phyloP scores from a whole-genome alignment of 2,797 vertebrate species.

The Pagetopsis macropterus region DNA sequence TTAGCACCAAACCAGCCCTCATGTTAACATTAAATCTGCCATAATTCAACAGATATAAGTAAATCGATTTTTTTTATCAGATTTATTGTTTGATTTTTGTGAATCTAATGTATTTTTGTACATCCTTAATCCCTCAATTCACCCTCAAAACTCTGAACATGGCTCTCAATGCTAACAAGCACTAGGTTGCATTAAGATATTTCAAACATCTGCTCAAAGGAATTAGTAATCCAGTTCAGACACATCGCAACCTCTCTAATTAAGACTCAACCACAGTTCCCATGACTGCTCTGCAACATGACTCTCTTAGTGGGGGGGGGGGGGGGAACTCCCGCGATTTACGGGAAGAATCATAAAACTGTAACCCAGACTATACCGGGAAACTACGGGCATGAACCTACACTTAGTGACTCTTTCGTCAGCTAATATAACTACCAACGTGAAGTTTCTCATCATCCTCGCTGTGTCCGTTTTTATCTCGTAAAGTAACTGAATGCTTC shows the following conservation, averaged over 20 bases:
- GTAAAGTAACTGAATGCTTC: conserved; percentile 60
- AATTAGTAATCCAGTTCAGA: conserved; percentile 58
- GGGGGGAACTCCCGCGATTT: conserved; percentile 70
- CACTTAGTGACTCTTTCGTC: conserved; percentile 72
- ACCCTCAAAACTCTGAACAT: conserved; percentile 38
- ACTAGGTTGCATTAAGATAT: conserved; percentile 51
- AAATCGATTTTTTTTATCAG: conserved; percentile 3
- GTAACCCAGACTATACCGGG: conserved; percentile 80
- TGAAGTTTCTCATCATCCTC: conserved; percentile 66
- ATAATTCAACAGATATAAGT: too few species aligned
- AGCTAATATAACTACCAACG: conserved; percentile 69
- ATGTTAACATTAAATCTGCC: too few species aligned
- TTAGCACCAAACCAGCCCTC: too few species aligned
- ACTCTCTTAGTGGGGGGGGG: conserved; percentile 46
- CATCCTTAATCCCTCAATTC: conserved; percentile 12
- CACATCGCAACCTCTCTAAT: conserved; percentile 73
- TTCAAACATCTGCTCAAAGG: conserved; percentile 37
- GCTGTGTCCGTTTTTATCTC: conserved; percentile 38
- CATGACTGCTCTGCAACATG: conserved; percentile 62
- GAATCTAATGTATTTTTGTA: conserved; percentile 18
- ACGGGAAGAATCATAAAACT: conserved; percentile 81
- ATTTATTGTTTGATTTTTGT: background rate
- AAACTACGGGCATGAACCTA: conserved; percentile 75
- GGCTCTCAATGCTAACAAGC: conserved; percentile 44
- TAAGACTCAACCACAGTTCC: conserved; percentile 74